These are phyloP conservation scores for Agriotes lineatus DNA, from an alignment of 2,888 invertebrate species.

Conservation along the genomic window DNA sequence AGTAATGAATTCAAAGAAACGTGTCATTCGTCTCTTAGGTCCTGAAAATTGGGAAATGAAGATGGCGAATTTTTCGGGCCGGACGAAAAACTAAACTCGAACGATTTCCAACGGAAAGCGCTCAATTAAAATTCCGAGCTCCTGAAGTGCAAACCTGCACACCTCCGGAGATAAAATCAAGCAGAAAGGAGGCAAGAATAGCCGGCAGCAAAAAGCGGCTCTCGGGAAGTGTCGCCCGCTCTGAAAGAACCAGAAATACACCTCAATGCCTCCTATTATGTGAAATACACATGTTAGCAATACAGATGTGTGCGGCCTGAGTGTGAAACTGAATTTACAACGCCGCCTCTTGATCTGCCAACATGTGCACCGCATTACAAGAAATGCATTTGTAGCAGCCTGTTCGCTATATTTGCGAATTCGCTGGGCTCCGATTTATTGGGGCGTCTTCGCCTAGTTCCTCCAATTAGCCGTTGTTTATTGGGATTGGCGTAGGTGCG, in stretches of 20 bases:
- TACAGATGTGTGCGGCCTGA: constrained; percentile 43
- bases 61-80: too few relatives aligned
- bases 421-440: background rate
- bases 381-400: constrained; percentile 39
- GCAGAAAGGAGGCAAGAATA: background rate
- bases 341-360: constrained; percentile 48
- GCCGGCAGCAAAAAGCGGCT: background rate
- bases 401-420: constrained; percentile 31
- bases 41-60: too few relatives aligned
- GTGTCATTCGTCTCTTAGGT: too few relatives aligned
- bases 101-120: background rate
- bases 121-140: too few relatives aligned
- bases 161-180: background rate
- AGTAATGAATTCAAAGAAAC: too few relatives aligned
- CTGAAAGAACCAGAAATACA: constrained; percentile 46
- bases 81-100: too few relatives aligned
- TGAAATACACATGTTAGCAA: constrained; percentile 48
- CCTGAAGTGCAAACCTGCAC: background rate
- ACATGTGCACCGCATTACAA: constrained; percentile 47
- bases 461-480: constrained; percentile 23
- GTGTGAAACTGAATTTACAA: constrained; percentile 49
- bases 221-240: constrained; percentile 15
- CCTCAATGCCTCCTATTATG: constrained; percentile 49
- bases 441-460: background rate
- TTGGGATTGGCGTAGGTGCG: background rate